Evolutionary conservation across 2,888 invertebrate species (phyloP), one percentile per base, ranked within the genome.

Genomic region (Andrena hattorfiana): DNA sequence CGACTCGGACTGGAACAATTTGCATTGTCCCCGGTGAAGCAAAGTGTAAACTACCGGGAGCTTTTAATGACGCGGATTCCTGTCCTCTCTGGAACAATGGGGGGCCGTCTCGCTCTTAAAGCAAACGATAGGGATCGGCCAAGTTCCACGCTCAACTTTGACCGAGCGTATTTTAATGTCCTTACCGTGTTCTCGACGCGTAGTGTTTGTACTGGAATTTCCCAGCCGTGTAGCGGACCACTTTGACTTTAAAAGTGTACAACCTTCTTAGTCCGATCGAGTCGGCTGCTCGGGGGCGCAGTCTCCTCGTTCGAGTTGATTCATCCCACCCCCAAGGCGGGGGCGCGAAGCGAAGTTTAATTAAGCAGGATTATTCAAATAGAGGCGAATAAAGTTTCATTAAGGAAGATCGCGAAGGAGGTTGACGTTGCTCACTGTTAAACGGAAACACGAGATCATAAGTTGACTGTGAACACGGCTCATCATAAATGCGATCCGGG

Each of bases 321-420:
- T 84, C 82, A 49, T 26, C 6, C n/a, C 56, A 49, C 30, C 4
- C n/a, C 56, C 32, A 62, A 73, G 54, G 20, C 42, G 73, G 20
- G 60, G 56, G 42, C 68, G 80, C 69, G 81, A 74, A 85, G 83
- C 75, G 64, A 86, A 87, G 85, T 88, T 90, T 88, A 89, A 90
- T 89, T 87, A 89, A 88, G 79, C 83, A 80, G 86, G 85, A 89
- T 89, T 85, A 88, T 84, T 81, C 79, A 68, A 74, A 72, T 75
- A 76, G 85, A 81, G 83, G 79, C 84, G 88, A 89, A 87, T 87
- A 89, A 89, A 90, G 89, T 90, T 90, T 85, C 82, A 69, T 84
- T 82, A 85, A 87, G 88, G 85, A 74, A 81, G 78, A 69, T 77
- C 71, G 13, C 59, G 67, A 56, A 49, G 63, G 69, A 73, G 20